Percentiles rank a stretch among this genome's conserved stretches.
phyloP scores from a whole-genome alignment of 2,797 vertebrate species.

The Tinamus major region DNA sequence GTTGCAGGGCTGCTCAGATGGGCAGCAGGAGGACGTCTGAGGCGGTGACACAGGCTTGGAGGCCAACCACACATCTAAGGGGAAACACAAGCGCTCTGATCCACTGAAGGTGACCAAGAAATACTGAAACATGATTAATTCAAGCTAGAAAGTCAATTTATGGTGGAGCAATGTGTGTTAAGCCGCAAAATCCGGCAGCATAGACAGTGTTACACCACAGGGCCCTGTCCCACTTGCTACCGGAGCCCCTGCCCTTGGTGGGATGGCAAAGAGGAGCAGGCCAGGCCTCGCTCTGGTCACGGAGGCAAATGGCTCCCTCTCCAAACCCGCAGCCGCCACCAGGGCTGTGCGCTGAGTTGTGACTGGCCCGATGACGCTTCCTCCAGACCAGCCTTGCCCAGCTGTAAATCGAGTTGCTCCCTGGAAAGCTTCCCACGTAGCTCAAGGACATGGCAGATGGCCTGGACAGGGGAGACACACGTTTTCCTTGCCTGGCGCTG shows the following conservation, averaged over 20 bases:
- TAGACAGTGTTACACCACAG: fast-evolving
- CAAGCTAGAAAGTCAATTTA: background rate
- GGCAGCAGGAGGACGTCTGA: background rate
- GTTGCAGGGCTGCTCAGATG: background rate
- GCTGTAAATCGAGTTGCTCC: too few species aligned
- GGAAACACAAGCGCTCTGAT: fast-evolving
- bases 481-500: background rate
- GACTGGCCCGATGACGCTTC: too few species aligned
- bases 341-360: background rate
- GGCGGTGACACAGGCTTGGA: background rate
- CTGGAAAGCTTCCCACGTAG: background rate
- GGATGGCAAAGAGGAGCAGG: background rate
- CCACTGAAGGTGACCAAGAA: fast-evolving
- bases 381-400: background rate
- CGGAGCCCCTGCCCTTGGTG: background rate
- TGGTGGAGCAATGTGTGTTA: fast-evolving
- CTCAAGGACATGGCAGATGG: background rate
- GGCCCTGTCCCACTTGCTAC: fast-evolving
- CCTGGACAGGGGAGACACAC: too few species aligned
- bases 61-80: fast-evolving
- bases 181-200: background rate
- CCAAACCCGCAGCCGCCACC: too few species aligned
- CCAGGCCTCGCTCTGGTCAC: too few species aligned
- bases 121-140: background rate
- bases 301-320: too few species aligned